Conservation (phyloP, 2,888 invertebrate genomes). For the Hirudinaria manillensis region DNA sequence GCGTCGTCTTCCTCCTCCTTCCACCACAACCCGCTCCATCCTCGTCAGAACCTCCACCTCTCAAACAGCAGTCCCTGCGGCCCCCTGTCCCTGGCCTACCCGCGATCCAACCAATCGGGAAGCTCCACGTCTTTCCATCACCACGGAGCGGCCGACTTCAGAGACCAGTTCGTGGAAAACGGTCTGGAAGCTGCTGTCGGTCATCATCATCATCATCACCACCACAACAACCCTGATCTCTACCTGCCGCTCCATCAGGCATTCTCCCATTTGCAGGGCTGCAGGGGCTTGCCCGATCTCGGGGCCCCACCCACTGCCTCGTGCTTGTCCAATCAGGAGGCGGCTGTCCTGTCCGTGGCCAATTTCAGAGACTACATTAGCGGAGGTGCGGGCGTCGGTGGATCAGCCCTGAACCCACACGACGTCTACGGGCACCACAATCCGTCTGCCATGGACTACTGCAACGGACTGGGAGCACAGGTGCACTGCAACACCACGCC, state of each 20-base stretch:
- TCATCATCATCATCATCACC: conserved; percentile 11
- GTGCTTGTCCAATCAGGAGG: conserved; percentile 15
- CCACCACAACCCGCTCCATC: conserved; percentile 17
- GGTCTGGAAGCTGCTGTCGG: neutral
- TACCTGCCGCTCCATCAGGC: conserved; percentile 29
- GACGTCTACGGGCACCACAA: conserved; percentile 11
- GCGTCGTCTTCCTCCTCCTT: neutral
- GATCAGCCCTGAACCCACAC: conserved; percentile 19
- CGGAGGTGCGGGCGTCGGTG: conserved; percentile 10
- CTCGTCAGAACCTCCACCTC: conserved; percentile 9
- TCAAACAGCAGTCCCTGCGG: conserved; percentile 21
- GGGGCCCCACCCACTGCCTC: conserved; percentile 10
- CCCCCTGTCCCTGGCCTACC: conserved; percentile 23
- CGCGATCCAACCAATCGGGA: conserved; percentile 20
- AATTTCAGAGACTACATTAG: conserved; percentile 28
- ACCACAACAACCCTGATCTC: conserved; percentile 25
- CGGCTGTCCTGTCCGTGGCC: conserved; percentile 23
- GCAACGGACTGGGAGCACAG: conserved; percentile 21
- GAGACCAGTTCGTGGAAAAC: conserved; percentile 20
- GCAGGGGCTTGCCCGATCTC: conserved; percentile 20
- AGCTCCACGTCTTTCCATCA: conserved; percentile 19
- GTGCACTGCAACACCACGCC: conserved; percentile 32
- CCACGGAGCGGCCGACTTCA: conserved; percentile 21
- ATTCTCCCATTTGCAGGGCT: conserved; percentile 26
- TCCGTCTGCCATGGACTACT: conserved; percentile 22